A percentile compares a stretch with the other conserved stretches of the same genome.
Conservation (phyloP, 2,113 vertebrate genomes). For the Limanda limanda region DNA sequence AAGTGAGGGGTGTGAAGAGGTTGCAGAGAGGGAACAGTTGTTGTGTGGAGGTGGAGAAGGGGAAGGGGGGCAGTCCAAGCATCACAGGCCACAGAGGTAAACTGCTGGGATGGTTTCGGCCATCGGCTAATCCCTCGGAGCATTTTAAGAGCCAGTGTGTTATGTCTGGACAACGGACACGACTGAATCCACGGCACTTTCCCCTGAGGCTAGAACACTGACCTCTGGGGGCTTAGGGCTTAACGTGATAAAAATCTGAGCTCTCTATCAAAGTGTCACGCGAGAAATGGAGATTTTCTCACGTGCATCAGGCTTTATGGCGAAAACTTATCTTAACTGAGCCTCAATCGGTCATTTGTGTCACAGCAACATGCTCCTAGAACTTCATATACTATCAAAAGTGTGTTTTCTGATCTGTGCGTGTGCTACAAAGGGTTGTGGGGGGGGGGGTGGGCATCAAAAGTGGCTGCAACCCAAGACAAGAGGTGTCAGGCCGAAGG, state of each 20-base stretch:
- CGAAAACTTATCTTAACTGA: no score
- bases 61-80: constrained; percentile 40
- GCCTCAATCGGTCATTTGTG: constrained; percentile 17
- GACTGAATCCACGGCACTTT: constrained; percentile 10
- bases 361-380: constrained; percentile 21
- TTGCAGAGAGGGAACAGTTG: constrained; percentile 73
- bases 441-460: constrained; percentile 58
- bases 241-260: constrained; percentile 16
- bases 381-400: constrained; percentile 35
- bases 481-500: constrained; percentile 58
- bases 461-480: constrained; percentile 66
- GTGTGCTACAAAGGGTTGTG: constrained; percentile 15
- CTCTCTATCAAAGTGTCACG: constrained; percentile 8
- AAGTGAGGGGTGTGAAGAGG: constrained; percentile 80
- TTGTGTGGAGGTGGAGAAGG: constrained; percentile 55
- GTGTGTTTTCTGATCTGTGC: constrained; percentile 30
- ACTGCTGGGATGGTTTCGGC: constrained; percentile 44
- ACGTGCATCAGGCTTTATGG: background rate
- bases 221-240: constrained; percentile 14
- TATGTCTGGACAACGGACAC: constrained; percentile 57
- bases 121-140: constrained; percentile 58
- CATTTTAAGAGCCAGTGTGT: constrained; percentile 59
- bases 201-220: background rate
- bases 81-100: constrained; percentile 48
- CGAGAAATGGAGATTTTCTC: background rate